Conservation (phyloP, 2,113 vertebrate genomes). For the Mungos mungo region DNA sequence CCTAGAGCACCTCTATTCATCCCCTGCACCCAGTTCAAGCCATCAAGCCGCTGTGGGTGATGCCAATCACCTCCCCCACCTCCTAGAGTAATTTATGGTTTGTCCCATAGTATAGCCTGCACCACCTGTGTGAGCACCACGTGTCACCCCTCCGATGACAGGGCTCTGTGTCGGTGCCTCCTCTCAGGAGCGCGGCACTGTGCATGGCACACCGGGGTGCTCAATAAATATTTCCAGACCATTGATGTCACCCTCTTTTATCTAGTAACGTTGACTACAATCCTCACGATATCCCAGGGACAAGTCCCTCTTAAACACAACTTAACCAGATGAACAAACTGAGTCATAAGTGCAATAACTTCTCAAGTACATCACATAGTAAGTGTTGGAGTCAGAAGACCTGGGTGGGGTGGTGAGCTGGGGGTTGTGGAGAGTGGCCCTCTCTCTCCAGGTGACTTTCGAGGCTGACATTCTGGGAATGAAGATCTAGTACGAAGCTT, state of each 20-base stretch:
- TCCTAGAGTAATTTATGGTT: no score
- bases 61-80: neutral
- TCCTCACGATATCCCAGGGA: neutral
- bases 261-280: neutral
- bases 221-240: neutral
- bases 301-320: neutral
- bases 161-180: neutral
- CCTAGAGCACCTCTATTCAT: neutral
- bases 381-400: neutral
- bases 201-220: neutral
- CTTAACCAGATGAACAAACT: neutral
- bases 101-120: rapidly evolving
- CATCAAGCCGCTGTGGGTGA: neutral
- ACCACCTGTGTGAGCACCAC: neutral
- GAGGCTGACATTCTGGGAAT: neutral
- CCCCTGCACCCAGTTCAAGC: neutral
- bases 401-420: neutral
- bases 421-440: neutral
- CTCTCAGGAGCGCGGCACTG: neutral
- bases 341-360: neutral
- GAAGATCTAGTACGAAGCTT: neutral
- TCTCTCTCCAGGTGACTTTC: neutral
- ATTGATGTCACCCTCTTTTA: neutral
- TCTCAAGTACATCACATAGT: neutral
- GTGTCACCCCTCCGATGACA: no score